Base-by-base conservation (phyloP, 2,113 vertebrate genomes). In the Acrocephalus kingi region DNA sequence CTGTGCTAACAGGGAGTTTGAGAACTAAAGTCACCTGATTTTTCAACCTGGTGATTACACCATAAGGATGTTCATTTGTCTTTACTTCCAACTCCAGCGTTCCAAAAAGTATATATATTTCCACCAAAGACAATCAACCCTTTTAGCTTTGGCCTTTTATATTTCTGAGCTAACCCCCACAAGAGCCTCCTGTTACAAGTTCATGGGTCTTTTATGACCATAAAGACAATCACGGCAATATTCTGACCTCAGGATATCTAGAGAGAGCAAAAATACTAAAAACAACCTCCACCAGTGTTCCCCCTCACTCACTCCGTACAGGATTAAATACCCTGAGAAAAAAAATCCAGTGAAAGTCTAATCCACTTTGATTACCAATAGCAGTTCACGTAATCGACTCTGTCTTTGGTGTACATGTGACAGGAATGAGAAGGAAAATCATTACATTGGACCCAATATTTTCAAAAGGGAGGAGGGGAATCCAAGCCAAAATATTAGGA, bases 11-110 rank as follows among this genome's bases (percentile, higher is more conserved):
- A 98, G 97, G 89, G 96, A 98, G 96, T 97, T 96, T 96, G 97
- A 97, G 97, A 90, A 95, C 94, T 97, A 90, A 97, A 97, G 96
- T 97, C 96, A 97, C 95, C 95, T 97, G 98, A 98, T 97, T 98
- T 98, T 98, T 98, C 97, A 98, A 97, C 90, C 76, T 63, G 89
- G 91, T 97, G 97, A 98, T 97, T 98, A 97, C 92, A 98, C 97
- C 93, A 94, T 97, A 94, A 96, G 95, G 96, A 95, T 77, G 95
- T 94, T 97, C 97, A 98, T 98, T 98, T 96, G 87, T 98, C 97
- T 97, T 98, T 94, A 96, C 97, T 97, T 98, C 96, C 95, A 58
- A 58, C 73, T 94, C 73, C 91, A 87, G 64, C 79, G 91, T 89
- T 97, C 84, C 90, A 96, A 96, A 96, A 97, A 95, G 96, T 96